Conservation (phyloP, 2,113 vertebrate species). For the Elephantulus edwardii region DNA sequence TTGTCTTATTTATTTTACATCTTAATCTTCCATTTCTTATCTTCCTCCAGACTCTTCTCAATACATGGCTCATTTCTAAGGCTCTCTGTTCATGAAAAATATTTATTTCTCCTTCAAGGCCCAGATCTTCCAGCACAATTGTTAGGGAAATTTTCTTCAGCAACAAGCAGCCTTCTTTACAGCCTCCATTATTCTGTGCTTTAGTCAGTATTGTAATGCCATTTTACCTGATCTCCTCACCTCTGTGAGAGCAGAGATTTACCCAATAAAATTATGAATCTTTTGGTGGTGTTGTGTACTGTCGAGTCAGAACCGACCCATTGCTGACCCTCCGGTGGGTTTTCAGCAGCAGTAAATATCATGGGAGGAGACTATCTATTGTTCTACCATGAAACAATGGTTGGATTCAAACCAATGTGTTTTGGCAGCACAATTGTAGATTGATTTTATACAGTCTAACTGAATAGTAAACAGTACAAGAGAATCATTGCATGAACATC, state of each 20-base stretch:
- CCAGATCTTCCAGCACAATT: background rate
- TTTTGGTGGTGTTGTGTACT: background rate
- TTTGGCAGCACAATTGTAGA: background rate
- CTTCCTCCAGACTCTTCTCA: background rate
- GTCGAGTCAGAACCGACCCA: no score
- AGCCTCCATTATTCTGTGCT: background rate
- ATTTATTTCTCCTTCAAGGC: background rate
- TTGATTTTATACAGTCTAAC: background rate
- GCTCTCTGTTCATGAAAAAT: background rate
- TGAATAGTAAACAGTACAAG: background rate
- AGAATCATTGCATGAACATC: background rate
- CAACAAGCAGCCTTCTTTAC: background rate
- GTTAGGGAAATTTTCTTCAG: background rate
- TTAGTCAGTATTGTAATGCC: background rate
- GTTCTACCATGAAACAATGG: no score
- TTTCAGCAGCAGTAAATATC: no score
- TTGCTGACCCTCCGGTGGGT: no score
- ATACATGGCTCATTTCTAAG: background rate
- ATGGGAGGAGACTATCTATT: no score
- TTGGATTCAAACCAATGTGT: no score
- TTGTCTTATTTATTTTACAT: constrained; percentile 17
- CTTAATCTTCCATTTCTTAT: constrained; percentile 5
- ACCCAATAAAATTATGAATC: background rate
- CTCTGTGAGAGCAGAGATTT: background rate
- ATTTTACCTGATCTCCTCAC: background rate